phyloP scores from a whole-genome alignment of 2,113 vertebrate species.

The Macroglossus sobrinus region DNA sequence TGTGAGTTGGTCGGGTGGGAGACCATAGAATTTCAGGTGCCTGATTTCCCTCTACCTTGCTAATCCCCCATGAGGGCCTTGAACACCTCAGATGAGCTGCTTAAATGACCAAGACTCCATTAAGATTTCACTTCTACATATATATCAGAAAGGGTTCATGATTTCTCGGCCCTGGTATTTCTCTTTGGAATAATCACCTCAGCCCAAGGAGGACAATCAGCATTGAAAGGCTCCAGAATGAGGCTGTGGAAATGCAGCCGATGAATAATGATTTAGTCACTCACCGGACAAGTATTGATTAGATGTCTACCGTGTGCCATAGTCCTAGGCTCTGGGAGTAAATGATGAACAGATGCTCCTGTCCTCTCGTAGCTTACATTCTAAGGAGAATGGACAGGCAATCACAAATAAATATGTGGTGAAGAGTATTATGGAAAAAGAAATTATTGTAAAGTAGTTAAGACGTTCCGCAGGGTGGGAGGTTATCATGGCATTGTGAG shows the following conservation, averaged over 20 bases:
- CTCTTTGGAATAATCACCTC: background rate
- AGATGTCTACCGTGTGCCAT: background rate
- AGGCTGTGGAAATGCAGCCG: background rate
- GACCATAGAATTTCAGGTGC: background rate
- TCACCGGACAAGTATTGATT: background rate
- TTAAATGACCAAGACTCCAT: background rate
- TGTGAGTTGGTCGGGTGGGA: background rate
- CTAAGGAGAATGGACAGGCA: background rate
- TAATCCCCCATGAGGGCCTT: background rate
- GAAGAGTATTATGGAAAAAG: background rate
- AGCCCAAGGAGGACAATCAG: background rate
- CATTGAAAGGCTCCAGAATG: background rate
- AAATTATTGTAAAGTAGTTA: background rate
- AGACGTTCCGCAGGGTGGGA: background rate
- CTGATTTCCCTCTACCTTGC: background rate
- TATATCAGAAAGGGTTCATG: background rate
- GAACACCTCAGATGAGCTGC: background rate
- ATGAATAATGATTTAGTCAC: background rate
- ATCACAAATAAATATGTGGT: background rate
- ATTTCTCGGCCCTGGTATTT: background rate
- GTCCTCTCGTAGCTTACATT: background rate
- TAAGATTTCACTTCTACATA: background rate
- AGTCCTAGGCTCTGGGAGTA: background rate
- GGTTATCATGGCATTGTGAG: background rate
- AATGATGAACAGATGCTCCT: background rate